Evolutionary conservation across 2,888 invertebrate species (phyloP), one percentile per base, ranked within the genome.

Genomic region (Drosophila koepferae): DNA sequence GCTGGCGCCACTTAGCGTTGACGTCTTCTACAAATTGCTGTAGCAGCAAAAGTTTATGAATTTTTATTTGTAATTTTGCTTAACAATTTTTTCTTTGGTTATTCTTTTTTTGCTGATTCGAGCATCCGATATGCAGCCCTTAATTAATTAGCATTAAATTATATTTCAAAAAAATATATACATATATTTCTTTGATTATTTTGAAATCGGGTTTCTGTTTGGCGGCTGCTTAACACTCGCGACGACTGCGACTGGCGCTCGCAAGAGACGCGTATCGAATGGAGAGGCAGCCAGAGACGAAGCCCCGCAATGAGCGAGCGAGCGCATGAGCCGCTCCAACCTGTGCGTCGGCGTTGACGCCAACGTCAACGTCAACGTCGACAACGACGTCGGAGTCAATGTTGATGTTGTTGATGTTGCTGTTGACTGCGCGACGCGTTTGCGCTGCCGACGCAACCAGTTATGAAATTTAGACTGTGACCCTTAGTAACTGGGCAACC

Each of bases 201-300:
- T 59, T 59, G 14, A 61, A 74, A 74, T 67, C 77, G 49, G 78
- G 74, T 80, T 78, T 71, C 63, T 7, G 41, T 20, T 23, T 44
- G 48, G 51, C 38, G 56, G 58, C n/a, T 63, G 58, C 16, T 65
- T 68, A 61, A 67, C 69, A 73, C 80, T 72, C 77, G 80, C 88
- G 74, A 88, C 73, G 77, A 40, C 34, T 73, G 78, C 78, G 81
- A 78, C 81, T 82, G 70, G 63, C 80, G 80, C 78, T 82, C 77
- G 71, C 89, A 77, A 82, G 90, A 78, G 74, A 84, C 90, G 83
- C 89, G 80, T 77, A 74, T 74, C 90, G 86, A 89, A 90, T 89
- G 90, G 55, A 67, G 67, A 46, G 67, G 63, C 71, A 71, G 46
- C 66, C 76, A 41, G 80, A 80, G 77, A 67, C 77, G 66, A 77